A percentile compares a stretch with the other conserved stretches of the same genome.
phyloP scores from a whole-genome alignment of 2,113 vertebrate genomes.

The Malurus alboscapulatus region DNA sequence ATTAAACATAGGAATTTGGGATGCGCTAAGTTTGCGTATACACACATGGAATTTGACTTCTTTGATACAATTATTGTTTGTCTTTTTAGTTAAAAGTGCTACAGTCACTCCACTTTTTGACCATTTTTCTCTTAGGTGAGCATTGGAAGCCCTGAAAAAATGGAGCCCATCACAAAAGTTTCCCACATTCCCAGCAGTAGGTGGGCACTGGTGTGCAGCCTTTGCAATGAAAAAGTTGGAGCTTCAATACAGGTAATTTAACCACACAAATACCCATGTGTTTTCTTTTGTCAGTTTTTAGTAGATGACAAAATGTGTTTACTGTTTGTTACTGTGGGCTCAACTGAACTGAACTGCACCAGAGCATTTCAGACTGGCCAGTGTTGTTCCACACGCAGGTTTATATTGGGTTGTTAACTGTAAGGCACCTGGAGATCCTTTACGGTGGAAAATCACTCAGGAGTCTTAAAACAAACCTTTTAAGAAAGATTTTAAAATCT shows the following conservation, averaged over 20 bases:
- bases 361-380: neutral
- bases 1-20: neutral
- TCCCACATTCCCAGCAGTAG: conserved; percentile 97
- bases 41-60: neutral
- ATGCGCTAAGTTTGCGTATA: neutral
- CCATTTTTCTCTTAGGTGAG: conserved; percentile 81
- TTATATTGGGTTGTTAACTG: neutral
- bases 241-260: conserved; percentile 92
- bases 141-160: conserved; percentile 97
- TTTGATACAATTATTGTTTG: neutral
- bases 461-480: neutral
- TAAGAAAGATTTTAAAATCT: neutral
- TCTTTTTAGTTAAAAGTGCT: neutral
- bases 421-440: neutral
- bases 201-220: conserved; percentile 93
- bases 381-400: fast-evolving
- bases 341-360: neutral
- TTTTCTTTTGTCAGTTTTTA: neutral
- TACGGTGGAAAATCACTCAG: neutral
- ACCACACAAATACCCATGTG: fast-evolving
- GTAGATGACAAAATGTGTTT: neutral
- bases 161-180: conserved; percentile 99
- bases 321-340: neutral
- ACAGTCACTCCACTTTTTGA: neutral
- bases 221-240: conserved; percentile 94